Evolutionary conservation across 2,113 vertebrate species (phyloP).

Genomic region (Elaphurus davidianus): DNA sequence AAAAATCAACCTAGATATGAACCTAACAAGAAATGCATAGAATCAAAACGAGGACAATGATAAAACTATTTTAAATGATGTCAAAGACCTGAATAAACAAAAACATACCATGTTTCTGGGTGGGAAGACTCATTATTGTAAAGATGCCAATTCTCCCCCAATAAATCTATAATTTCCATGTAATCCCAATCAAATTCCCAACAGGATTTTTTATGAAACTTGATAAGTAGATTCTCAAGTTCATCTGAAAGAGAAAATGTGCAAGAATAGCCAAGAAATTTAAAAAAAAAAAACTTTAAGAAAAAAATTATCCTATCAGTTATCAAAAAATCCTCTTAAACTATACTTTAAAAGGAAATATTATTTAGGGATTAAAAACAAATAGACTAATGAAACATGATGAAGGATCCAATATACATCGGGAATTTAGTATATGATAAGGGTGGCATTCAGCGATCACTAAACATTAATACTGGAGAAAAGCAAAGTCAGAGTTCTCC

Average conservation of each 20-base stretch:
- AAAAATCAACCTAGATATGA: not conserved
- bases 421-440: not conserved
- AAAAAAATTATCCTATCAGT: not conserved
- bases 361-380: not conserved
- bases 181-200: constrained; percentile 52
- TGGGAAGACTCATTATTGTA: constrained; percentile 41
- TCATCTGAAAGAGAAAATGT: constrained; percentile 62
- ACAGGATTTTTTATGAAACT: constrained; percentile 53
- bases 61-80: not conserved
- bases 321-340: constrained; percentile 11
- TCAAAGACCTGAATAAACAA: constrained; percentile 37
- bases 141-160: constrained; percentile 49
- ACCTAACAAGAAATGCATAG: not conserved
- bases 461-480: not conserved
- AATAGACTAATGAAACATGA: not conserved
- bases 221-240: constrained; percentile 49
- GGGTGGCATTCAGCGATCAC: not conserved
- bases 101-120: constrained; percentile 41
- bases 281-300: not conserved
- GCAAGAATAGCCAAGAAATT: constrained; percentile 39
- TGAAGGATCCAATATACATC: not conserved
- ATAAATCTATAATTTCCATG: constrained; percentile 53
- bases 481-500: not conserved
- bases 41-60: not conserved
- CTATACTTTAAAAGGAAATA: not conserved